Conservation (phyloP, 2,888 invertebrate species). For the Amphipoea oculea region DNA sequence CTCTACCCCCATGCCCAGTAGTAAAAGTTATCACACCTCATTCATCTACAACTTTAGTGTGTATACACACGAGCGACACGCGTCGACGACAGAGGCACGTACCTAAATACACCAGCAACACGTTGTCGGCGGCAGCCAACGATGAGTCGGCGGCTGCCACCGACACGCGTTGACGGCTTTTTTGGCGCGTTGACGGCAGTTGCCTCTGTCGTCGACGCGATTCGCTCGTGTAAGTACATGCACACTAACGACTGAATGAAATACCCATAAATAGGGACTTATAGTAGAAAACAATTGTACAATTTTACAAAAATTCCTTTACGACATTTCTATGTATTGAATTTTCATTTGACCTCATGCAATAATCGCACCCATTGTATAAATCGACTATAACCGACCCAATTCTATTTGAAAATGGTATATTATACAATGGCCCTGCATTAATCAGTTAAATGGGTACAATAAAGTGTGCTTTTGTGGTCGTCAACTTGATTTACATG, state of each 20-base stretch:
- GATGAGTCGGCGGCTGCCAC: too few relatives aligned
- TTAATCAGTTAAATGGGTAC: slow-evolving; percentile 45
- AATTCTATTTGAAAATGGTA: slow-evolving; percentile 30
- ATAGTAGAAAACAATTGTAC: neutral
- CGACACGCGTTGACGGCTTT: too few relatives aligned
- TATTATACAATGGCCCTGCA: slow-evolving; percentile 29
- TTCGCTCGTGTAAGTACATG: neutral
- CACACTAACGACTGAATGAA: neutral
- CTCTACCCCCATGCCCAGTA: too few relatives aligned
- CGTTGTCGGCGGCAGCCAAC: neutral
- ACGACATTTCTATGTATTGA: slow-evolving; percentile 7
- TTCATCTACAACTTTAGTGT: too few relatives aligned
- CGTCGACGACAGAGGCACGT: too few relatives aligned
- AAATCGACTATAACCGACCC: slow-evolving; percentile 17
- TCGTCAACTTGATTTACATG: slow-evolving; percentile 53
- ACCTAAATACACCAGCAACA: neutral
- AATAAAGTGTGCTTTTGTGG: slow-evolving; percentile 53
- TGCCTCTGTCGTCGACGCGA: neutral
- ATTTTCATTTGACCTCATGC: slow-evolving; percentile 11
- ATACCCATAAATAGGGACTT: neutral
- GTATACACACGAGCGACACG: too few relatives aligned
- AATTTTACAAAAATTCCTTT: neutral
- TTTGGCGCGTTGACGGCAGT: too few relatives aligned
- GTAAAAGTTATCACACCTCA: too few relatives aligned
- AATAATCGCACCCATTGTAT: slow-evolving; percentile 21